Evolutionary conservation across 2,888 invertebrate species (phyloP).

Genomic region (Cybosia mesomella): DNA sequence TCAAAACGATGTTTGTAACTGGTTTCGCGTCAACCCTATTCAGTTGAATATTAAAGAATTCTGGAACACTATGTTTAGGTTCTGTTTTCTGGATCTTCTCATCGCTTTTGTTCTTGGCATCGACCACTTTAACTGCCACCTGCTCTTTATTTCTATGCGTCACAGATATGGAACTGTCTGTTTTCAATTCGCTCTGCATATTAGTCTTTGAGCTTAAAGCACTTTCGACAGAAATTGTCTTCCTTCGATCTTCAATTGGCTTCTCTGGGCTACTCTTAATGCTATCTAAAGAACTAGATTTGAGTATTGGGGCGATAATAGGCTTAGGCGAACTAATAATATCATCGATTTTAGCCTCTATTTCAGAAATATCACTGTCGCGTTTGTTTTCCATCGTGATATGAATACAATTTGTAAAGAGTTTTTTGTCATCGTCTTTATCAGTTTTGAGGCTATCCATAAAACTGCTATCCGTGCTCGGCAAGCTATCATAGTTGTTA

Average conservation of each 20-base stretch:
- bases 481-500: slow-evolving; percentile 79
- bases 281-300: slow-evolving; percentile 87
- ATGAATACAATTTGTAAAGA: slow-evolving; percentile 79
- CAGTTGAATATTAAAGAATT: slow-evolving; percentile 90
- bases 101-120: slow-evolving; percentile 76
- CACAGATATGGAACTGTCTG: slow-evolving; percentile 84
- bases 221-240: slow-evolving; percentile 84
- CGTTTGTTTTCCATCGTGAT: slow-evolving; percentile 78
- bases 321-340: slow-evolving; percentile 86
- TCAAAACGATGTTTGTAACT: slow-evolving; percentile 88
- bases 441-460: slow-evolving; percentile 82
- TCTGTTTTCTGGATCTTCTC: slow-evolving; percentile 71
- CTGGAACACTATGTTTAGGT: slow-evolving; percentile 84
- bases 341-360: slow-evolving; percentile 86
- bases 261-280: slow-evolving; percentile 86
- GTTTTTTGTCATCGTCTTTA: slow-evolving; percentile 72
- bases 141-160: slow-evolving; percentile 86
- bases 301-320: slow-evolving; percentile 81
- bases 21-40: slow-evolving; percentile 90
- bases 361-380: slow-evolving; percentile 84
- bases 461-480: slow-evolving; percentile 83
- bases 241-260: slow-evolving; percentile 77
- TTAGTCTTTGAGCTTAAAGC: slow-evolving; percentile 69
- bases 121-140: slow-evolving; percentile 60
- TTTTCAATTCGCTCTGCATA: slow-evolving; percentile 62